Base-by-base conservation (phyloP, 2,888 invertebrate genomes). In the Caenorhabditis sp. region DNA sequence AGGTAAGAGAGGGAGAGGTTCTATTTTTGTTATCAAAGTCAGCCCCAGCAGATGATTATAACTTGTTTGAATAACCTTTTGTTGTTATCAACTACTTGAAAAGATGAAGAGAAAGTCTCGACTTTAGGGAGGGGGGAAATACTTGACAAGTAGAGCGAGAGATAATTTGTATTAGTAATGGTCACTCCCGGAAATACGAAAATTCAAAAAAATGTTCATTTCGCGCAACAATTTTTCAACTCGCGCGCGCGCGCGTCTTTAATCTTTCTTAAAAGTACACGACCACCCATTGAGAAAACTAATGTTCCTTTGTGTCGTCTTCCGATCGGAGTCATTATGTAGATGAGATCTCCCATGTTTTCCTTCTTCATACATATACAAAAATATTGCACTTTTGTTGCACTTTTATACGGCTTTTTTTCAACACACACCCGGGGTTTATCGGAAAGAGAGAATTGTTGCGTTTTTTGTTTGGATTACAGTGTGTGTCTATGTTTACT, bases 301-400 rank as follows among this genome's bases (percentile, higher is more conserved):
- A 43, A 43, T 43, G 43, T 43, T 43, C 43, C 17, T 43, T 17
- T 43, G 12, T 43, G 43, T 43, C 43, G 10, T 31, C 31, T 31
- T 43, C 43, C 43, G 43, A 31, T 17, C 43, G 43, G 14, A 43
- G 17, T 43, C 31, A 31, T 43, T 43, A 43, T 43, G 43, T 43
- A 43, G 43, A 43, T 43, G 43, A 43, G 31, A 31, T 31, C 31
- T 4, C 31, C 31, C 31, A 10, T 31, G 31, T 31, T 31, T 4
- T 31, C 10, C 10, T 31, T 10, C 49, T 43, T 17, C 25, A 54
- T 50, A 63, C 43, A 63, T 57, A 57, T 58, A 49, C n/a, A 56
- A 66, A 59, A 59, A 49, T 54, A 54, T 64, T 70, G 70, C 61
- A 70, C 70, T 70, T 70, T 70, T n/a, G 36, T 49, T 69, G 69